These are phyloP conservation scores for Stictocephala bisonia DNA, from an alignment of 2,888 invertebrate species.

Conservation along the genomic window DNA sequence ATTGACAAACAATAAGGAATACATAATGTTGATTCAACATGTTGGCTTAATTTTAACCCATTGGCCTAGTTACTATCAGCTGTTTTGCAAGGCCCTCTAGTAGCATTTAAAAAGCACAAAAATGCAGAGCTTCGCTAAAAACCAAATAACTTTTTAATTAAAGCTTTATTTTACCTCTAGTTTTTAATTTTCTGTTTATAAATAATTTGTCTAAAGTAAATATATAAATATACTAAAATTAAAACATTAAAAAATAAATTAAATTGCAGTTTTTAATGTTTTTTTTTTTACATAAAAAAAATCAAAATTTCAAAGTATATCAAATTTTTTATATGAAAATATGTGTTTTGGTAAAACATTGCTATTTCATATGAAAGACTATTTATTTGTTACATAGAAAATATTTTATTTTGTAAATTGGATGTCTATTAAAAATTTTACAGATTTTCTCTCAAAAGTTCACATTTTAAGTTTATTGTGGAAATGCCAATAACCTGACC, in stretches of 20 bases:
- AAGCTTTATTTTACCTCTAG: not conserved
- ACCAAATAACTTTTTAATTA: constrained; percentile 1
- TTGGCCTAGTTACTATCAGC: too few relatives aligned
- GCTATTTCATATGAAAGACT: constrained; percentile 13
- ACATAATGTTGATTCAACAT: too few relatives aligned
- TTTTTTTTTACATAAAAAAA: not conserved
- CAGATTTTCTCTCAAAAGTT: constrained; percentile 9
- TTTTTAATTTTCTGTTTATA: constrained; percentile 7
- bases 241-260: not conserved
- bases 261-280: not conserved
- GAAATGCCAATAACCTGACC: not conserved
- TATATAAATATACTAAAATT: not conserved
- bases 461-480: not conserved
- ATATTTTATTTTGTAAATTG: constrained; percentile 8
- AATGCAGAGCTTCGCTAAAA: constrained; percentile 31
- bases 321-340: not conserved
- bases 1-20: too few relatives aligned
- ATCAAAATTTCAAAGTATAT: constrained; percentile 10
- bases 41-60: too few relatives aligned
- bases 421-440: not conserved
- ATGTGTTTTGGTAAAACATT: not conserved
- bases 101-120: constrained; percentile 5
- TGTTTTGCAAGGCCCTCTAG: constrained; percentile 5
- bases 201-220: not conserved
- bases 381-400: constrained; percentile 12